Base-by-base conservation (phyloP, 2,113 vertebrate species). In the Aplodontia rufa region DNA sequence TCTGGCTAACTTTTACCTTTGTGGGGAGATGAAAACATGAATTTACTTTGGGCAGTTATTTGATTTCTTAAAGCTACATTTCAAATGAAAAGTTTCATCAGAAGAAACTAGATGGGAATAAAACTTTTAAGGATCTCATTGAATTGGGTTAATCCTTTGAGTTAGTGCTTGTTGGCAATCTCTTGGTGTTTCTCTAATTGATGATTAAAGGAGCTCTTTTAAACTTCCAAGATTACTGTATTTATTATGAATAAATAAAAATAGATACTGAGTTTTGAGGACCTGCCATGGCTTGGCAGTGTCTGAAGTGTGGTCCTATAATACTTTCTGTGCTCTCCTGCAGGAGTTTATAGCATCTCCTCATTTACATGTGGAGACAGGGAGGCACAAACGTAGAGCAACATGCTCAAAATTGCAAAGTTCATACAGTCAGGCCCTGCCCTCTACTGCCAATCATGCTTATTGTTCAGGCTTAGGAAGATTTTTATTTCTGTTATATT, bases 231-330 rank as follows among this genome's bases (percentile, higher is more conserved):
- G 42, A 49, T 78, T n/a, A n/a, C 72, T 93, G 4, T 89, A 69
- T 35, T 86, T 40, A 40, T 45, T 79, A 72, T 79, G 62, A 93
- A 30, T 68, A 91, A 81, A 49, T 64, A 20, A 93, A 94, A 93
- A 62, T 35, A 93, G 8, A 49, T 35, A 32, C 19, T 17, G 64
- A 4, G 12, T 94, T 81, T 60, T 35, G 14, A 84, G 71, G 14
- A 55, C 11, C 40, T 64, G 19, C 17, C 20, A 22, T 1, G 12
- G 58, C 10, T 60, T 78, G 49, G 28, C 7, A 84, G 40, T 55
- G 47, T 84, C 45, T 55, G 32, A 90, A 93, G 40, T 62, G 16
- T 42, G 85, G 24, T 79, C 75, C 20, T n/a, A 13, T 22, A 88
- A 17, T 51, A 37, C 69, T 20, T 90, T 93, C 35, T 72, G 74